Conservation (phyloP, 2,797 vertebrate species). For the Pristis pectinata region DNA sequence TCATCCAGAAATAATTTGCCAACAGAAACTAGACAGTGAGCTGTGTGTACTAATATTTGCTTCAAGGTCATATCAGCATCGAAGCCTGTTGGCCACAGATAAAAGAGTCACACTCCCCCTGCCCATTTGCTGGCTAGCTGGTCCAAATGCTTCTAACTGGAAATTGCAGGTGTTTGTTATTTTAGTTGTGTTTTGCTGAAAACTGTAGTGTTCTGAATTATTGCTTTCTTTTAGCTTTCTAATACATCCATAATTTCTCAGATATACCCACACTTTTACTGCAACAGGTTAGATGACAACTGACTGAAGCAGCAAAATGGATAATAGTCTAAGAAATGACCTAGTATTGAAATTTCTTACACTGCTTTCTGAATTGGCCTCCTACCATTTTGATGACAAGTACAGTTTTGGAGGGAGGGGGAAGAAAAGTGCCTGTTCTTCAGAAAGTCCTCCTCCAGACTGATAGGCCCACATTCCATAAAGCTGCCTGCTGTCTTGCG, state of each 20-base stretch:
- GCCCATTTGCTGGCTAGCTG: slow-evolving; percentile 44
- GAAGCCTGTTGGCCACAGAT: slow-evolving; percentile 46
- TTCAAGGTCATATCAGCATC: slow-evolving; percentile 48
- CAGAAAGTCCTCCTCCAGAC: slow-evolving; percentile 61
- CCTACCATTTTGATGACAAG: slow-evolving; percentile 67
- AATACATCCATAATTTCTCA: slow-evolving; percentile 37
- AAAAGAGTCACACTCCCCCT: slow-evolving; percentile 44
- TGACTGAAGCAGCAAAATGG: slow-evolving; percentile 43
- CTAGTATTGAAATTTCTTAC: slow-evolving; percentile 63
- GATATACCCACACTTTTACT: slow-evolving; percentile 45
- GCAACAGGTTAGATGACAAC: slow-evolving; percentile 56
- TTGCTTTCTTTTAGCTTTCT: slow-evolving; percentile 45
- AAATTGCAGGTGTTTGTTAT: slow-evolving; percentile 45
- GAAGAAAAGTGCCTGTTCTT: slow-evolving; percentile 42
- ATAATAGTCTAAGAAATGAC: slow-evolving; percentile 58
- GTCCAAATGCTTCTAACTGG: slow-evolving; percentile 14
- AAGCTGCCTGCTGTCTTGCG: slow-evolving; percentile 75
- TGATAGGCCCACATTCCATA: slow-evolving; percentile 69
- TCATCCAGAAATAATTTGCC: slow-evolving; percentile 46
- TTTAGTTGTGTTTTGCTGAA: slow-evolving; percentile 39
- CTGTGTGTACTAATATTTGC: slow-evolving; percentile 44
- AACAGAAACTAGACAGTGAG: slow-evolving; percentile 42
- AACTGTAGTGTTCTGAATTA: slow-evolving; percentile 41
- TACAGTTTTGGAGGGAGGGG: slow-evolving; percentile 55
- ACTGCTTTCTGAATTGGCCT: slow-evolving; percentile 64